Conservation (phyloP, 2,113 vertebrate species). For the Tamias sibiricus region DNA sequence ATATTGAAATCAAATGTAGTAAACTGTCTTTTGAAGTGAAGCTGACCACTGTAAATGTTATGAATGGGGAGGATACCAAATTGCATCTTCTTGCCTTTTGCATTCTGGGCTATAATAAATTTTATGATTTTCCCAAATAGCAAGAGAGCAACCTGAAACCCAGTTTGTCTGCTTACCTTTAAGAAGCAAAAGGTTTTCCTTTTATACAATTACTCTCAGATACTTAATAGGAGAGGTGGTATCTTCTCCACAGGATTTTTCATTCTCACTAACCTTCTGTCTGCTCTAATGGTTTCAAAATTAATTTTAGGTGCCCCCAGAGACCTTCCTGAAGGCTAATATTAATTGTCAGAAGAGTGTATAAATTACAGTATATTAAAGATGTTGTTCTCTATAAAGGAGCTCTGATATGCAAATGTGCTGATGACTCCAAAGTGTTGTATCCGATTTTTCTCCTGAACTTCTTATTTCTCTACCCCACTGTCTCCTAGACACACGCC, state of each 20-base stretch:
- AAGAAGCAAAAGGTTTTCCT: conserved; percentile 21
- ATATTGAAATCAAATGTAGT: conserved; percentile 40
- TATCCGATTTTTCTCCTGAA: conserved; percentile 46
- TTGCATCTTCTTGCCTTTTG: background rate
- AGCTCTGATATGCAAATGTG: conserved; percentile 64
- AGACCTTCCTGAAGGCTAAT: conserved; percentile 60
- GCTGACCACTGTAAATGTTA: background rate
- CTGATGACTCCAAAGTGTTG: conserved; percentile 32
- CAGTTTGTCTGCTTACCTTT: conserved; percentile 33
- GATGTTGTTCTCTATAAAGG: conserved; percentile 58
- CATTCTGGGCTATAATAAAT: background rate
- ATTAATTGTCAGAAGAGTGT: conserved; percentile 64
- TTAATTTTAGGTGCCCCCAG: conserved; percentile 66
- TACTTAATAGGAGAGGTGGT: conserved; percentile 46
- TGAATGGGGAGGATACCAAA: background rate
- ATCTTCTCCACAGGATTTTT: conserved; percentile 62
- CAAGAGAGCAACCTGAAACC: background rate
- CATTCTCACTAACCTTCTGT: conserved; percentile 60
- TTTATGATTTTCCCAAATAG: conserved; percentile 30
- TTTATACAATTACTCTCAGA: conserved; percentile 21
- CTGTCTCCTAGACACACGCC: background rate
- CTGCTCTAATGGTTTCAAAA: conserved; percentile 72
- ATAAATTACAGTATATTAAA: conserved; percentile 67
- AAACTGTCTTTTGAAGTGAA: conserved; percentile 45
- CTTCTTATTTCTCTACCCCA: background rate